Evolutionary conservation across 2,797 vertebrate species (phyloP).

Genomic region (Cuniculus paca): DNA sequence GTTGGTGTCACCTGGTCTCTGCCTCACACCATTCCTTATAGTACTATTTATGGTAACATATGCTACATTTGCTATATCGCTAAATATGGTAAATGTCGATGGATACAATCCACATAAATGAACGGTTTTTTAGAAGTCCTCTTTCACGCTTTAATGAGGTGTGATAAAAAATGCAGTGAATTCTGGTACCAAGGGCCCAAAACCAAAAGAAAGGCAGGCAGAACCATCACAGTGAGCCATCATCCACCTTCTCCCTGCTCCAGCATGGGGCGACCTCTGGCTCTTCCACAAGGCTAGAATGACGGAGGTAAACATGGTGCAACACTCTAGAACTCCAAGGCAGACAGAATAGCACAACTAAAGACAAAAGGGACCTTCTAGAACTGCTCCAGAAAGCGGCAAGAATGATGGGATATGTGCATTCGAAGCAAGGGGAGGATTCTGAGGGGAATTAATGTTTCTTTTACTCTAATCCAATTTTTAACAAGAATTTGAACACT

Average conservation of each 20-base stretch:
- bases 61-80: background rate
- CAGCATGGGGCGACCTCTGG: too few relatives aligned
- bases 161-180: background rate
- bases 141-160: background rate
- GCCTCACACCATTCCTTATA: background rate
- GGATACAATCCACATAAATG: background rate
- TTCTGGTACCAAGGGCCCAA: background rate
- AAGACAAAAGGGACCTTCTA: background rate
- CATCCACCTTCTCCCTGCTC: too few relatives aligned
- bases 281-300: background rate
- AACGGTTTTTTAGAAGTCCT: background rate
- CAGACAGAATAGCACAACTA: background rate
- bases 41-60: too few relatives aligned
- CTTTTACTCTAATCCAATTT: background rate
- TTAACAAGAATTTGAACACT: background rate
- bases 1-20: too few relatives aligned
- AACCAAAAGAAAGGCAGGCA: background rate
- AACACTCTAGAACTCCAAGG: background rate
- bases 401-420: too few relatives aligned
- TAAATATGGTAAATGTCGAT: background rate
- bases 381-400: too few relatives aligned
- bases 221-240: too few relatives aligned
- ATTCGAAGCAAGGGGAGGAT: background rate
- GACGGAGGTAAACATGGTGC: background rate
- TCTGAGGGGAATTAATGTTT: background rate